Base-by-base conservation (phyloP, 1,140 invertebrate species). In the Ceratina australensis region DNA sequence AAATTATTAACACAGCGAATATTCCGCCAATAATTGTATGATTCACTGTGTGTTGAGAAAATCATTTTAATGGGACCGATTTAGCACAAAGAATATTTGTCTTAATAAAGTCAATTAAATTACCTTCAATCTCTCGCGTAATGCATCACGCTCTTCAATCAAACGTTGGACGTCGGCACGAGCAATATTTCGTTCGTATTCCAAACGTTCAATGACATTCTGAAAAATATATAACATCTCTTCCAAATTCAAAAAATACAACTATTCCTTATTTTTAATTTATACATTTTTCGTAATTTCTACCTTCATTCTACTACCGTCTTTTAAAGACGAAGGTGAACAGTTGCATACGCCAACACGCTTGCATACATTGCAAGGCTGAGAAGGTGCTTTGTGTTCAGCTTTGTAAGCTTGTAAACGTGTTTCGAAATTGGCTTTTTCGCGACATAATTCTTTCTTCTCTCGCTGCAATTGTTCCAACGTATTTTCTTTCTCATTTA, bases 51-150 rank as follows among this genome's bases (percentile, higher is more conserved):
- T n/a, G n/a, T n/a, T n/a, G n/a, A n/a, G n/a, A n/a, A n/a, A n/a
- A n/a, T n/a, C n/a, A n/a, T n/a, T n/a, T n/a, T n/a, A n/a, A n/a
- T n/a, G n/a, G n/a, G n/a, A n/a, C n/a, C n/a, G n/a, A n/a, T n/a
- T n/a, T n/a, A n/a, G n/a, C n/a, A n/a, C 47, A 33, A 63, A 63
- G 8, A 33, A 28, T 1, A 4, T 20, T 1, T n/a, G n/a, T n/a
- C n/a, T n/a, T n/a, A n/a, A n/a, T n/a, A n/a, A n/a, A n/a, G n/a
- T n/a, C n/a, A n/a, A n/a, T n/a, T n/a, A n/a, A n/a, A 66, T 86
- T 91, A 93, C 93, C 91, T 94, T 92, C 13, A 94, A 86, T 87
- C 91, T 91, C 75, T 93, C 89, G 8, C 91, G 89, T 12, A 94
- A 86, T 20, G 92, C 88, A 83, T 93, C 91, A 64, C 93, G 89